These are phyloP conservation scores for Ctenicera cuprea DNA, from an alignment of 2,888 invertebrate genomes.

Conservation along the genomic window DNA sequence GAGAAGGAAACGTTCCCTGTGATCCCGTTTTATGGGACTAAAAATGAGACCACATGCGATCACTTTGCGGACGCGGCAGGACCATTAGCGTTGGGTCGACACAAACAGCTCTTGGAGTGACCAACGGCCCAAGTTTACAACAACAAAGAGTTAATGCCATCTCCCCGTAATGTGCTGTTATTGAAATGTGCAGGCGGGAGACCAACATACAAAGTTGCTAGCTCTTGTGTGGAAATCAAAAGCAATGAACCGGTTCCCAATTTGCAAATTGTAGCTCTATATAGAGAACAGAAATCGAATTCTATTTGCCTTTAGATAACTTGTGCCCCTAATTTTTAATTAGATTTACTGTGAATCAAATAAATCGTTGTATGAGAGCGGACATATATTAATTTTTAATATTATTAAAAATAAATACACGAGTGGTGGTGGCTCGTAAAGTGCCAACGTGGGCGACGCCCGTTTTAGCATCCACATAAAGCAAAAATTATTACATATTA, in stretches of 20 bases:
- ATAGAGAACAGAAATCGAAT: not conserved
- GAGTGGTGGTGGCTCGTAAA: no score
- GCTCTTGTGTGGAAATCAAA: conserved; percentile 35
- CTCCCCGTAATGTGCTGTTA: conserved; percentile 65
- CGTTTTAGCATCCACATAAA: no score
- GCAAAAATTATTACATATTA: no score
- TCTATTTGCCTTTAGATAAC: not conserved
- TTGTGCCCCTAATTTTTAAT: not conserved
- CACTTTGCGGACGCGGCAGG: conserved; percentile 60
- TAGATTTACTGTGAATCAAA: no score
- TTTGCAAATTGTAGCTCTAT: conserved; percentile 8
- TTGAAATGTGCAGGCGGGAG: conserved; percentile 63
- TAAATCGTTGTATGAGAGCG: no score
- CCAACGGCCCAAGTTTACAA: conserved; percentile 66
- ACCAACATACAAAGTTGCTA: conserved; percentile 54
- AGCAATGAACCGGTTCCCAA: conserved; percentile 22
- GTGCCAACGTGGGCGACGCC: no score
- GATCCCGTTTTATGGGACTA: conserved; percentile 21
- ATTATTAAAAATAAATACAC: no score
- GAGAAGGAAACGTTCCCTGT: conserved; percentile 40
- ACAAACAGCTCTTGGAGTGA: conserved; percentile 63
- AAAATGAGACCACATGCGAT: conserved; percentile 55
- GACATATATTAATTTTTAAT: no score
- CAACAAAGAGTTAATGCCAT: conserved; percentile 67
- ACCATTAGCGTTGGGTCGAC: conserved; percentile 62